Evolutionary conservation across 1,140 invertebrate species (phyloP), one percentile per base, ranked within the genome.

Genomic region (Drosophila tani): DNA sequence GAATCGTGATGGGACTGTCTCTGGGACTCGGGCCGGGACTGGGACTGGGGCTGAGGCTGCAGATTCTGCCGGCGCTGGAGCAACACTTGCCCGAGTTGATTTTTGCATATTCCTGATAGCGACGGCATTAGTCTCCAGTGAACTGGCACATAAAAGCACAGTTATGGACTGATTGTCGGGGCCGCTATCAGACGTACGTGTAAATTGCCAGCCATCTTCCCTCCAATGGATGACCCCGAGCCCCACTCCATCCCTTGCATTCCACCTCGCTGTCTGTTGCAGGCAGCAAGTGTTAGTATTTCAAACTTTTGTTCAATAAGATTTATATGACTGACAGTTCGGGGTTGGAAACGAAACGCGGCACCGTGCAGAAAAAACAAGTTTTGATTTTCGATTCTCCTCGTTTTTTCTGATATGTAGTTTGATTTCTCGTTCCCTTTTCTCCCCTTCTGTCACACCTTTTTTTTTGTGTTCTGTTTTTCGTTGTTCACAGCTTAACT

Each of bases 101-200:
- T 87, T 87, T 88, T 87, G 81, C 81, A 87, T 83, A 83, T 88
- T 88, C 63, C 50, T 75, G 84, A 87, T 87, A 87, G 77, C 69
- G 62, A 45, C 62, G 51, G 84, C 85, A 87, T 87, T 87, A 87
- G 84, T 87, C 84, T 87, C 84, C 78, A 88, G 85, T 88, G 84
- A 81, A 83, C 78, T 84, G 84, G 81, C 84, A 84, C 77, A 87
- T 88, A 71, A 84, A 86, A 81, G 85, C 77, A 67, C 85, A 84
- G 84, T 84, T 88, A 88, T 87, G 75, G 85, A 84, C 84, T 87
- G 84, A 87, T 87, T 87, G 84, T 90, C 65, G 83, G 82, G 51
- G n/a, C 56, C 35, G 47, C 69, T 66, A 75, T 71, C 75, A 55
- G 32, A 75, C 75, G 75, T 78, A 78, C 56, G 75, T 78, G 74